Conservation (phyloP, 2,797 vertebrate genomes). For the Chloroceryle inda region DNA sequence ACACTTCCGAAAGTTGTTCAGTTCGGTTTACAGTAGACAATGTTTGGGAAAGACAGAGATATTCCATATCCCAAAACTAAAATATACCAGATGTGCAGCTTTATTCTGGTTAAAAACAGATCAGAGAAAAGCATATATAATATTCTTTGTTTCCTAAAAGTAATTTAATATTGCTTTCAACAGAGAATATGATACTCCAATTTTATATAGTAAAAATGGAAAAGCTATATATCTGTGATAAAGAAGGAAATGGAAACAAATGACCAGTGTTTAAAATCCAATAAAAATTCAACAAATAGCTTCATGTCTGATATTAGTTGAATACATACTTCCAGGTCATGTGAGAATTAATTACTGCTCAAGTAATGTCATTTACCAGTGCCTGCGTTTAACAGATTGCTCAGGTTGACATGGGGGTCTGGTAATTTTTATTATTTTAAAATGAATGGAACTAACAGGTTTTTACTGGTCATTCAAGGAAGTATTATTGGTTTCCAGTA, state of each 20-base stretch:
- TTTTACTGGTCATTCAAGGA: constrained; percentile 78
- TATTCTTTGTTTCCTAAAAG: constrained; percentile 78
- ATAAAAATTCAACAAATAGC: constrained; percentile 48
- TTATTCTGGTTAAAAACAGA: constrained; percentile 76
- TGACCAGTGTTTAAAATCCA: constrained; percentile 73
- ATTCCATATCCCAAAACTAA: constrained; percentile 80
- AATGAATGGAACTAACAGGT: constrained; percentile 75
- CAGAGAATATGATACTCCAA: constrained; percentile 70
- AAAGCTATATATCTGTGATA: constrained; percentile 75
- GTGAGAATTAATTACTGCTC: constrained; percentile 74
- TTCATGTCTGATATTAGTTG: constrained; percentile 43
- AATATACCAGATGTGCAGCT: constrained; percentile 82
- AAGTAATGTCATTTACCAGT: constrained; percentile 67
- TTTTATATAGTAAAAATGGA: constrained; percentile 75
- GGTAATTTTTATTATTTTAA: constrained; percentile 70
- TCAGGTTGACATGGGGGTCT: constrained; percentile 48
- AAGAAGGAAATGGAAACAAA: constrained; percentile 72
- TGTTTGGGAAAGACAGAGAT: constrained; percentile 74
- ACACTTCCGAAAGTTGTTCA: constrained; percentile 82
- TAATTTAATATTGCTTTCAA: constrained; percentile 83
- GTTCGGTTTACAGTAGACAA: constrained; percentile 78
- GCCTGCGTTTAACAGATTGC: constrained; percentile 69
- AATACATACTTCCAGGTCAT: constrained; percentile 30
- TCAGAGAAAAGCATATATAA: constrained; percentile 67
- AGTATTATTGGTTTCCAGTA: constrained; percentile 72